Evolutionary conservation across 2,797 vertebrate genomes (phyloP).

Genomic region (Ptychadena robeensis): DNA sequence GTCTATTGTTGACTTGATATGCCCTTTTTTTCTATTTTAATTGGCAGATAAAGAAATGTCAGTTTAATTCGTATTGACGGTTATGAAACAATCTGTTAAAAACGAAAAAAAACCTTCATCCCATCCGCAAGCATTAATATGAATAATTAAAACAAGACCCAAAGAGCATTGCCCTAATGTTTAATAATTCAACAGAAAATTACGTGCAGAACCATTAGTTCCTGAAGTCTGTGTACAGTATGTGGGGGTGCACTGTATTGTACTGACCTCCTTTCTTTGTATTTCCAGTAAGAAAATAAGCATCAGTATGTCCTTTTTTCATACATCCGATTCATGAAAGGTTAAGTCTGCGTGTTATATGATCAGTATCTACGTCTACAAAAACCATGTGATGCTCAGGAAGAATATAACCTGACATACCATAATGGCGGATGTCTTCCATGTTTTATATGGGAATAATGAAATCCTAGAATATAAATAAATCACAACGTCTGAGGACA

Average conservation of each 20-base stretch:
- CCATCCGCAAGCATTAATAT: constrained; percentile 34
- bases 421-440: not conserved
- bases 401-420: not conserved
- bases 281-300: constrained; percentile 24
- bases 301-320: not conserved
- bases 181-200: constrained; percentile 60
- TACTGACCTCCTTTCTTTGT: constrained; percentile 33
- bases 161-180: constrained; percentile 54
- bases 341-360: not conserved
- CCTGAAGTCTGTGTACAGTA: constrained; percentile 36
- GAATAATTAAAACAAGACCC: constrained; percentile 54
- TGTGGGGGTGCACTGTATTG: constrained; percentile 8
- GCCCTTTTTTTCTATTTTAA: not conserved
- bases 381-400: not conserved
- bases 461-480: not conserved
- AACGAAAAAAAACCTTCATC: not conserved
- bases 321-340: not conserved
- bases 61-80: constrained; percentile 2
- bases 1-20: not conserved
- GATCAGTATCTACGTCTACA: not conserved
- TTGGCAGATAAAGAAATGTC: not conserved
- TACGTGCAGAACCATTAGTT: constrained; percentile 48
- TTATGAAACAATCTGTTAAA: constrained; percentile 23
- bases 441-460: not conserved
- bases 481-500: not conserved